Evolutionary conservation across 2,113 vertebrate genomes (phyloP), one percentile per base, ranked within the genome.

Genomic region (Pseudorasbora parva): DNA sequence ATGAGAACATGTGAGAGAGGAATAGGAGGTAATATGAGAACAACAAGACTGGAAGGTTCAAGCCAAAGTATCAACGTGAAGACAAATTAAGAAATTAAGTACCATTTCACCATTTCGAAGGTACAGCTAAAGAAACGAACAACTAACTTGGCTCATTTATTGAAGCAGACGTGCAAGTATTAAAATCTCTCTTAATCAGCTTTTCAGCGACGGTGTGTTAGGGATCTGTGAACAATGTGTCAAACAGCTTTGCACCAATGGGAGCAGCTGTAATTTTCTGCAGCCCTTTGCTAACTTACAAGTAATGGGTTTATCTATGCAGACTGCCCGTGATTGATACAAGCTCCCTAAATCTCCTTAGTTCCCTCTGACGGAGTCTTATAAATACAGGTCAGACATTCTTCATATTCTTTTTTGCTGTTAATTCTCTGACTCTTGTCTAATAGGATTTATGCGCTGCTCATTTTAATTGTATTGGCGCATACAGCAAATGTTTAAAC

Each of bases 361-460:
- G 87, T 90, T 92, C 84, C 90, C 81, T 84, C 84, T 89, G 93
- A 93, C 87, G 90, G 83, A 91, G 90, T 90, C 91, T 92, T 92
- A 93, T 92, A 93, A 92, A 91, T 87, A 92, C 82, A 90, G 88
- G 91, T 90, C 92, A 93, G 33, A 74, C 74, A 83, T 90, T 90
- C 92, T 91, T 92, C 89, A 89, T 91, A 91, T 91, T 90, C 27
- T 64, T 86, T 87, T 82, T 80, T 45, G 78, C 69, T 25, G 66
- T 80, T 91, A 90, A 86, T 88, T 93, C 83, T 90, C 91, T 92
- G 91, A 93, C 92, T 92, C 85, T 90, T 85, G 82, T 92, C 89
- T 91, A 95, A 95, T 71, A 94, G 90, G 88, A 95, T 92, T 94
- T 93, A 84, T 54, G 87, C 82, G 84, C 87, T 90, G 88, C 89